These are phyloP conservation scores for Agrilus biguttatus DNA, from an alignment of 2,888 invertebrate genomes.

Conservation along the genomic window DNA sequence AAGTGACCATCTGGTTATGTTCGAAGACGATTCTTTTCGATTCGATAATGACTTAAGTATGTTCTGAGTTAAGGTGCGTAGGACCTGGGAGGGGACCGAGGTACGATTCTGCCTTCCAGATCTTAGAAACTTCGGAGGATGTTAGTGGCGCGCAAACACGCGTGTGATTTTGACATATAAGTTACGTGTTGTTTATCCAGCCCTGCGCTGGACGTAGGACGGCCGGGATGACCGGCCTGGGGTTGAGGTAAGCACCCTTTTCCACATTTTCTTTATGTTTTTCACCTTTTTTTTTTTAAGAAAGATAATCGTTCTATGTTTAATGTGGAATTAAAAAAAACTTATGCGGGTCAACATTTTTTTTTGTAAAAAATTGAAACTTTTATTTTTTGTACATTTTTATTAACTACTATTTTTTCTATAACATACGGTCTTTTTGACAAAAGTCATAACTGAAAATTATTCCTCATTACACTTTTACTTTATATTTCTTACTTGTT, in stretches of 20 bases:
- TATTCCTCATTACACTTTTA: too few species aligned
- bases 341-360: too few species aligned
- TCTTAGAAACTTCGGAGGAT: constrained; percentile 23
- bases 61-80: constrained; percentile 22
- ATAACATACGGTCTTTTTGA: too few species aligned
- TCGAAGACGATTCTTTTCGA: neutral
- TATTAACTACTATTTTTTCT: too few species aligned
- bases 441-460: too few species aligned
- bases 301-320: too few species aligned
- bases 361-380: too few species aligned
- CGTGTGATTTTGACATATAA: constrained; percentile 26
- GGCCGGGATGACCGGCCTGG: constrained; percentile 29
- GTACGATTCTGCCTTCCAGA: constrained; percentile 22
- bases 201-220: constrained; percentile 23
- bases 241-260: constrained; percentile 24
- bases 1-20: neutral
- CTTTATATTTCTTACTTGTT: too few species aligned
- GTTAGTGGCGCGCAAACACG: constrained; percentile 32
- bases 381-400: too few species aligned
- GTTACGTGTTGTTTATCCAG: constrained; percentile 22
- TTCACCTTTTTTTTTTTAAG: neutral
- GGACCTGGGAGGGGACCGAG: constrained; percentile 19
- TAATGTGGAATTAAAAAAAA: too few species aligned
- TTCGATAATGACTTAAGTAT: constrained; percentile 15
- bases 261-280: neutral